These are phyloP conservation scores for Catharus bicknelli DNA, from an alignment of 2,113 vertebrate species.

Conservation along the genomic window DNA sequence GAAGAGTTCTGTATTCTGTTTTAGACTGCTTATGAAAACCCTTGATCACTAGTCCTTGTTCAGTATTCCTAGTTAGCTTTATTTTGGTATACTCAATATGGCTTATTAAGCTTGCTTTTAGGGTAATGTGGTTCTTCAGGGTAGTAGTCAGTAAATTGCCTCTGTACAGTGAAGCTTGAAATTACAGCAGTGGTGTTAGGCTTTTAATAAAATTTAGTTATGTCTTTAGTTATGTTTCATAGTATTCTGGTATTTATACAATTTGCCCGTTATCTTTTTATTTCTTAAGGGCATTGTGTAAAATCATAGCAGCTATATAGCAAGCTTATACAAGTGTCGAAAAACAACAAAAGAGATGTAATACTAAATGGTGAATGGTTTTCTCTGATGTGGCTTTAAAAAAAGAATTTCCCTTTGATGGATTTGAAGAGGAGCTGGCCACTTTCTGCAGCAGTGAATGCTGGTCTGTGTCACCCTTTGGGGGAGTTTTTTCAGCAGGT, in stretches of 20 bases:
- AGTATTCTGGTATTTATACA: slow-evolving; percentile 26
- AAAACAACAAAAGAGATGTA: slow-evolving; percentile 51
- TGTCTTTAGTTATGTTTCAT: not conserved
- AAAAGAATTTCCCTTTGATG: slow-evolving; percentile 37
- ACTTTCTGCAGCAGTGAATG: slow-evolving; percentile 27
- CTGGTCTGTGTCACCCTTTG: slow-evolving; percentile 37
- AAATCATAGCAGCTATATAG: slow-evolving; percentile 40
- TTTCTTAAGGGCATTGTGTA: slow-evolving; percentile 55
- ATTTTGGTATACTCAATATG: not conserved
- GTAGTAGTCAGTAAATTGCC: not conserved
- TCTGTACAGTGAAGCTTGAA: slow-evolving; percentile 21
- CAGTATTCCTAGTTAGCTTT: not conserved
- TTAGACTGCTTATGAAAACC: not conserved
- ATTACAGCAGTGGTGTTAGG: not conserved
- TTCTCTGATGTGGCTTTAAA: slow-evolving; percentile 43
- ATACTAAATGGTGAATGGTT: slow-evolving; percentile 36
- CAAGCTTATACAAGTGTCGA: slow-evolving; percentile 24
- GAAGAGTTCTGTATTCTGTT: not conserved
- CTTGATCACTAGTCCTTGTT: not conserved
- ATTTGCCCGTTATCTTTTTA: slow-evolving; percentile 29
- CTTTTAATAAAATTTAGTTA: slow-evolving; percentile 32
- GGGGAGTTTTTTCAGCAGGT: slow-evolving; percentile 28
- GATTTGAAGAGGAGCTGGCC: slow-evolving; percentile 23
- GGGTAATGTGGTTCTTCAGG: slow-evolving; percentile 1
- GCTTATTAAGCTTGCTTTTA: slow-evolving; percentile 13